These are phyloP conservation scores for Schizopygopsis pylzovi DNA, from an alignment of 2,797 vertebrate species.

Conservation along the genomic window DNA sequence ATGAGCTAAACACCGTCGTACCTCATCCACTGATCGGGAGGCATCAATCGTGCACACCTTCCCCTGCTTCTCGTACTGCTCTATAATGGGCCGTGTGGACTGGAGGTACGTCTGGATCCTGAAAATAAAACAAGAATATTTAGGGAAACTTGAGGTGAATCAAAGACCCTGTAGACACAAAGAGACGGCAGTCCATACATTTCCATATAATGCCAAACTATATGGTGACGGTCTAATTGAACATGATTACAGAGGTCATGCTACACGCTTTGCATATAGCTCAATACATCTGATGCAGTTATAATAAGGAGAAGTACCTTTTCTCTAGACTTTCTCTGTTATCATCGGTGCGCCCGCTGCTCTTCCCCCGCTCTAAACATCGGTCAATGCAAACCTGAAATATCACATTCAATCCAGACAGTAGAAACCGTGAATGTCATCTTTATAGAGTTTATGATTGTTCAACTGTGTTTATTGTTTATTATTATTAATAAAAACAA, in stretches of 20 bases:
- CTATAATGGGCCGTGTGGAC: slow-evolving; percentile 94
- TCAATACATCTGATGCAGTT: not conserved
- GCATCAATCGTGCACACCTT: slow-evolving; percentile 94
- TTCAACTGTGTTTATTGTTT: no score
- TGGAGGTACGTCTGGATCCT: slow-evolving; percentile 96
- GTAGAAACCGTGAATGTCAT: not conserved
- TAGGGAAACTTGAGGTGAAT: slow-evolving; percentile 11
- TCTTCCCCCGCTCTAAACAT: slow-evolving; percentile 95
- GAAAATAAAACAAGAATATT: slow-evolving; percentile 54
- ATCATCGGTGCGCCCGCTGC: slow-evolving; percentile 94
- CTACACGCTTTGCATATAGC: not conserved
- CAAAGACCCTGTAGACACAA: not conserved
- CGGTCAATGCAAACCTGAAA: slow-evolving; percentile 88
- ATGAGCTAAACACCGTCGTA: slow-evolving; percentile 69
- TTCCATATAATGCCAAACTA: not conserved
- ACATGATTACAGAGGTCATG: not conserved
- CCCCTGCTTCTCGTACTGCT: slow-evolving; percentile 86
- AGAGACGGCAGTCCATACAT: not conserved
- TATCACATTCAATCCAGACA: not conserved
- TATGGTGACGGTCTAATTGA: no score
- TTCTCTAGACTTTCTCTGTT: slow-evolving; percentile 96
- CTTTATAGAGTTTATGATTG: not conserved
- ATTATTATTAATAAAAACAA: no score
- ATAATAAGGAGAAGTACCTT: slow-evolving; percentile 77
- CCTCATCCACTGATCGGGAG: slow-evolving; percentile 88